A percentile compares a stretch with the other conserved stretches of the same genome.
These are phyloP conservation scores for Acrocera orbiculus DNA, from an alignment of 2,888 invertebrate species.

Conservation along the genomic window DNA sequence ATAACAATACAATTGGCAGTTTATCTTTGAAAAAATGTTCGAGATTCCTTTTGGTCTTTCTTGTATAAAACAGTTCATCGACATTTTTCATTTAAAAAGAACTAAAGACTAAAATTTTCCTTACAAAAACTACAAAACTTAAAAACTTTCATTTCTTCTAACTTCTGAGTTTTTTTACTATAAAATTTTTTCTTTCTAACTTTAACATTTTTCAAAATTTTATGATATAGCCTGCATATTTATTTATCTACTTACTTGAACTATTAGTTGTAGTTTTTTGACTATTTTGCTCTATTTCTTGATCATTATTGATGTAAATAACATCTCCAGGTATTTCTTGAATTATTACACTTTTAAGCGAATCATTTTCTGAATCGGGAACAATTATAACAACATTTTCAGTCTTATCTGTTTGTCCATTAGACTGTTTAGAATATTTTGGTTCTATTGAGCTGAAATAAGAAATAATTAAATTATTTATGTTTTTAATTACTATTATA, in stretches of 20 bases:
- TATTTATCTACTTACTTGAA: conserved; percentile 42
- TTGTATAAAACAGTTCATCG: too few species aligned
- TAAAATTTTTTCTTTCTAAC: background rate
- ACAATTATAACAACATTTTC: conserved; percentile 38
- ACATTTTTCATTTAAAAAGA: too few species aligned
- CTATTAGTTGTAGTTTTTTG: conserved; percentile 42
- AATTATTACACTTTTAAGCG: conserved; percentile 17
- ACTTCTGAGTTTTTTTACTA: too few species aligned
- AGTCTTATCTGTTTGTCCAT: conserved; percentile 17
- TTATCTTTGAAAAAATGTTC: too few species aligned
- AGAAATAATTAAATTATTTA: conserved; percentile 3
- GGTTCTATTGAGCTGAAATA: conserved; percentile 31
- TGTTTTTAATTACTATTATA: background rate
- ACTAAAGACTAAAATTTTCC: too few species aligned
- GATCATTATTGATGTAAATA: conserved; percentile 17
- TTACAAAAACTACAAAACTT: too few species aligned
- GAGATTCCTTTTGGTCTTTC: too few species aligned
- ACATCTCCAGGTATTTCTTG: conserved; percentile 13
- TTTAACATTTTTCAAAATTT: background rate
- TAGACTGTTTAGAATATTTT: conserved; percentile 21
- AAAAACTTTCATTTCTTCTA: too few species aligned
- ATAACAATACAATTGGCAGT: too few species aligned
- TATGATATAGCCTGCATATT: too few species aligned
- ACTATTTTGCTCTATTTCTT: conserved; percentile 34
- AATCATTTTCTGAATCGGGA: conserved; percentile 30